A percentile compares a stretch with the other conserved stretches of the same genome.
Conservation (phyloP, 2,888 invertebrate species). For the Hydroisotoma schaefferi region DNA sequence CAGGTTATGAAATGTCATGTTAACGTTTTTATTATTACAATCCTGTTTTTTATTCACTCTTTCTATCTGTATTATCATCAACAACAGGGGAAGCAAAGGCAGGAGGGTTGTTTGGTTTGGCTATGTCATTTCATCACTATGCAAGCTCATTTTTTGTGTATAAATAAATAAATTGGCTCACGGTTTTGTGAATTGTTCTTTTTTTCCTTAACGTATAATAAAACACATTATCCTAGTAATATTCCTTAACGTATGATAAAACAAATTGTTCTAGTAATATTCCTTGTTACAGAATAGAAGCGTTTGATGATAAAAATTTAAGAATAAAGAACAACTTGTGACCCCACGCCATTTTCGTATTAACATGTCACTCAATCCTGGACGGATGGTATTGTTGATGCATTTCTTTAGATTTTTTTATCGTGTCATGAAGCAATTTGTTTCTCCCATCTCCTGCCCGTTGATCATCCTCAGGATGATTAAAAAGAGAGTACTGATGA, state of each 20-base stretch:
- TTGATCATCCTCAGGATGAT: no score
- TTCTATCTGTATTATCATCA: no score
- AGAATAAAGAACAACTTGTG: conserved; percentile 26
- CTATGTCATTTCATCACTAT: neutral
- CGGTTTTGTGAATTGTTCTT: neutral
- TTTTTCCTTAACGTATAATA: neutral
- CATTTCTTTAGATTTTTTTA: neutral
- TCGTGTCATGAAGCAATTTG: neutral
- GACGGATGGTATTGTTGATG: conserved; percentile 20
- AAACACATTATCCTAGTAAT: no score
- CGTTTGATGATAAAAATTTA: conserved; percentile 13
- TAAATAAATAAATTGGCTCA: neutral
- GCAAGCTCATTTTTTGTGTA: neutral
- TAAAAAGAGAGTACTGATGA: conserved; percentile 4
- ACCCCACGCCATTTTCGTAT: conserved; percentile 30
- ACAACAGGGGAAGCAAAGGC: no score
- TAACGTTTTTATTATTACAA: no score
- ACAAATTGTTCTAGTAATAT: no score
- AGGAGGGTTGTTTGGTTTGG: neutral
- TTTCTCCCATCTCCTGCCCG: neutral
- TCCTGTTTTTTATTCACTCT: no score
- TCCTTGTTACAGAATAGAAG: no score
- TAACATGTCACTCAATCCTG: conserved; percentile 36
- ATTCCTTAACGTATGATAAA: no score
- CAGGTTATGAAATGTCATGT: conserved; percentile 17